Conservation (phyloP, 2,888 invertebrate genomes). For the Zaprionus obscuricornis region DNA sequence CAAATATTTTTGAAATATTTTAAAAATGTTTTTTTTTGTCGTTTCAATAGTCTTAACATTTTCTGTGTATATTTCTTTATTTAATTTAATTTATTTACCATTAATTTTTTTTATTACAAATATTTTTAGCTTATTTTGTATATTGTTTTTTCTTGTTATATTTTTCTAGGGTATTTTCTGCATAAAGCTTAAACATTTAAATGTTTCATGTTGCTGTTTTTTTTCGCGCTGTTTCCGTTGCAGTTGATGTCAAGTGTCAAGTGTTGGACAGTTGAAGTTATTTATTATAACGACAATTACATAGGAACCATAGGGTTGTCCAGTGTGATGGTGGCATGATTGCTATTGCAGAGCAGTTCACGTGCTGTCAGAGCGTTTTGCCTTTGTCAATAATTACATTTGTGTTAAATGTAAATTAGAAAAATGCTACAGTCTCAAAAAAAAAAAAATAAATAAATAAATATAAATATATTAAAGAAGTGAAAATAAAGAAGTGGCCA, state of each 20-base stretch:
- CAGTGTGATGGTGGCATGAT: conserved; percentile 12
- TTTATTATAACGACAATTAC: conserved; percentile 80
- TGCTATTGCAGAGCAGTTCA: conserved; percentile 27
- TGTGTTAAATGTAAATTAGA: conserved; percentile 75
- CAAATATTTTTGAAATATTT: no score
- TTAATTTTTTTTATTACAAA: no score
- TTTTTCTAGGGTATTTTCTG: conserved; percentile 43
- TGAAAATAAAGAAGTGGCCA: conserved; percentile 32
- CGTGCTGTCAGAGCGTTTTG: conserved; percentile 53
- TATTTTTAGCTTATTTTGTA: no score
- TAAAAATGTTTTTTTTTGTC: no score
- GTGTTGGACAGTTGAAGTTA: conserved; percentile 81
- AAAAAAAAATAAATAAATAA: no score
- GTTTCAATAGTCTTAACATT: no score
- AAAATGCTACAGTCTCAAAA: conserved; percentile 53
- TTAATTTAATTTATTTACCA: no score
- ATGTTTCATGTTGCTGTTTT: conserved; percentile 22
- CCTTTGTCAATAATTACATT: conserved; percentile 72
- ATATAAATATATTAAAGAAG: neutral
- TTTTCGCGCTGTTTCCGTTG: conserved; percentile 64
- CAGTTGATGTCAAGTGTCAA: conserved; percentile 81
- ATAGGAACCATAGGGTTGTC: conserved; percentile 31
- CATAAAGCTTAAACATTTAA: conserved; percentile 5
- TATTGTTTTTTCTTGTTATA: no score
- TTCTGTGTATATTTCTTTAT: no score